Evolutionary conservation across 1,140 invertebrate species (phyloP).

Genomic region (Anthonomus grandis): DNA sequence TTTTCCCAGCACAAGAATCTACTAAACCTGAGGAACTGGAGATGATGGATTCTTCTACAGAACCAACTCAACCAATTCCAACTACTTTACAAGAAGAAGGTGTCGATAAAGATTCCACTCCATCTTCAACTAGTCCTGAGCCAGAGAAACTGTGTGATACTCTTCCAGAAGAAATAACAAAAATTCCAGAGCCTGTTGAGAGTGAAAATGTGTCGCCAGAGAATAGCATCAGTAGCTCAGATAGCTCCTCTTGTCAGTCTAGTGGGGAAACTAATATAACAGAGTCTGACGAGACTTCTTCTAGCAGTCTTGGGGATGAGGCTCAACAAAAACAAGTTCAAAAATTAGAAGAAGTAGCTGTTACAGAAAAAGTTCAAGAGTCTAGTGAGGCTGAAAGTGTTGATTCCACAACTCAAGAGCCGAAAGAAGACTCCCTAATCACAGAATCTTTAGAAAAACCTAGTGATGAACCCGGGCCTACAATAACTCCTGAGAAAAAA

Average conservation of each 20-base stretch:
- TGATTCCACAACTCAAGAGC: not conserved
- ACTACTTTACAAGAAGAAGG: too few relatives aligned
- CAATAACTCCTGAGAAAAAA: not conserved
- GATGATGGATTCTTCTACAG: not conserved
- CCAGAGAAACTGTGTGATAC: constrained; percentile 14
- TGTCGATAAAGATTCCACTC: not conserved
- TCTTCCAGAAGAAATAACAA: constrained; percentile 23
- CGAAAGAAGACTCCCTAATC: too few relatives aligned
- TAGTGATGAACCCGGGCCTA: not conserved
- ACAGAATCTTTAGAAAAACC: not conserved
- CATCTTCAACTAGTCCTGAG: constrained; percentile 9
- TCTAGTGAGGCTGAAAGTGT: not conserved
- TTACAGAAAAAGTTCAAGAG: not conserved
- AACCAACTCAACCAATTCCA: not conserved
- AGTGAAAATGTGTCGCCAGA: constrained; percentile 27
- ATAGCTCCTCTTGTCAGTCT: constrained; percentile 7
- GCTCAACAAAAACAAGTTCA: not conserved
- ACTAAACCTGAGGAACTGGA: too few relatives aligned
- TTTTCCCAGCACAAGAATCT: too few relatives aligned
- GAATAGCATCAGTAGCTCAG: constrained; percentile 29
- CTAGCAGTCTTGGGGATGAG: not conserved
- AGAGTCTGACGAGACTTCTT: not conserved
- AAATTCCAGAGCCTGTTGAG: not conserved
- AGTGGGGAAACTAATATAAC: not conserved
- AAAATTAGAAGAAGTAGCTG: not conserved